Evolutionary conservation across 2,113 vertebrate species (phyloP).

Genomic region (Zeus faber): DNA sequence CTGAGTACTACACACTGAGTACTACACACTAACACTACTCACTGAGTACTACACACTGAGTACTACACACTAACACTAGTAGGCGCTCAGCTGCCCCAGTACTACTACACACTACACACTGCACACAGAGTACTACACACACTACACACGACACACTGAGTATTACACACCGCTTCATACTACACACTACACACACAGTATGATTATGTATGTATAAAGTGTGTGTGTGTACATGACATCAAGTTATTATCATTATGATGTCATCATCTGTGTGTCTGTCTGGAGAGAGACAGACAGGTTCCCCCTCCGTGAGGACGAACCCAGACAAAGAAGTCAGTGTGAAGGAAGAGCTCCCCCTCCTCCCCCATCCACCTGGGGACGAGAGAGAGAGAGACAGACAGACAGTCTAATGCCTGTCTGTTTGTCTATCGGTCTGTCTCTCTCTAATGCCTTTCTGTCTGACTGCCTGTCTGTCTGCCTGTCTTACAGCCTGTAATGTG

Average conservation of each 20-base stretch:
- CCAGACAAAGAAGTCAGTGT: constrained; percentile 5
- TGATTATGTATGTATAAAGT: no score
- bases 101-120: no score
- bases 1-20: no score
- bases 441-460: not conserved
- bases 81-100: not conserved
- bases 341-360: not conserved
- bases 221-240: no score
- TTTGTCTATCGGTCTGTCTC: not conserved
- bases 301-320: not conserved
- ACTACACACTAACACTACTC: no score
- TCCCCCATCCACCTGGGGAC: not conserved
- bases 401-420: not conserved
- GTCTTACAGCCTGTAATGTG: constrained; percentile 72
- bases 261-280: not conserved
- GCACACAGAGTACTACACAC: no score
- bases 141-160: no score
- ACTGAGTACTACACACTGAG: no score
- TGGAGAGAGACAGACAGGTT: not conserved
- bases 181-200: no score
- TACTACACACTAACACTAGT: not conserved
- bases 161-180: no score
- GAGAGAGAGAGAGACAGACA: not conserved
- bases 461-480: constrained; percentile 7
- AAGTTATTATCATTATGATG: no score